Percentiles rank a stretch among this genome's conserved stretches.
These are phyloP conservation scores for Lepidostoma basale DNA, from an alignment of 1,140 invertebrate species.

Conservation along the genomic window DNA sequence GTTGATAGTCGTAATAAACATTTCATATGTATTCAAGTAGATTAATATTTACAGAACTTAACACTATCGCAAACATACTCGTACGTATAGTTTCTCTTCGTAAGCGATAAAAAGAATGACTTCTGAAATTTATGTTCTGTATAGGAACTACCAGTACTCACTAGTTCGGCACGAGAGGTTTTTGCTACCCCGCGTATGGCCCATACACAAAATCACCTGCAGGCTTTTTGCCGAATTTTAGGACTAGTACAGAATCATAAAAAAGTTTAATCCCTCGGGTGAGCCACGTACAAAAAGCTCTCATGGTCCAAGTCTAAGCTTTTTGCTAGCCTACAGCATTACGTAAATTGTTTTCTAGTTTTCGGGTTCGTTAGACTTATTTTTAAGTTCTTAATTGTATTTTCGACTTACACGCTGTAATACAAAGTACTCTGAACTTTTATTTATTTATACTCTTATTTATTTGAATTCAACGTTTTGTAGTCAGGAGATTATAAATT, in stretches of 20 bases:
- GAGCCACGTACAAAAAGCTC: conserved; percentile 18
- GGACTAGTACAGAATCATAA: conserved; percentile 16
- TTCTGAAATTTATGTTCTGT: neutral
- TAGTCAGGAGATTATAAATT: no score
- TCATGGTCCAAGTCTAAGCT: neutral
- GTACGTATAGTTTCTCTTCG: no score
- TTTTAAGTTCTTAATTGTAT: neutral
- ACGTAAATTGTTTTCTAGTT: conserved; percentile 9
- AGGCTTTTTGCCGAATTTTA: conserved; percentile 17
- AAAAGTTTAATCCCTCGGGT: conserved; percentile 22
- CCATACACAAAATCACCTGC: conserved; percentile 10
- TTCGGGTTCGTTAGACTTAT: neutral
- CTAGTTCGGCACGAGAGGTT: neutral
- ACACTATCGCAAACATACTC: no score
- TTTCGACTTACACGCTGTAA: no score
- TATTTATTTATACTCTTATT: neutral
- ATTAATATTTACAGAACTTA: no score
- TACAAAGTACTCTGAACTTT: no score
- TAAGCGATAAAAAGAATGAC: neutral
- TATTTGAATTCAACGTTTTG: neutral
- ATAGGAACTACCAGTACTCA: neutral
- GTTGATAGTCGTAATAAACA: no score
- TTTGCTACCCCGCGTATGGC: conserved; percentile 1
- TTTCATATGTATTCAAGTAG: no score
- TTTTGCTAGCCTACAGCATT: neutral